These are phyloP conservation scores for Anoplolepis gracilipes DNA, from an alignment of 1,140 invertebrate species.

Conservation along the genomic window DNA sequence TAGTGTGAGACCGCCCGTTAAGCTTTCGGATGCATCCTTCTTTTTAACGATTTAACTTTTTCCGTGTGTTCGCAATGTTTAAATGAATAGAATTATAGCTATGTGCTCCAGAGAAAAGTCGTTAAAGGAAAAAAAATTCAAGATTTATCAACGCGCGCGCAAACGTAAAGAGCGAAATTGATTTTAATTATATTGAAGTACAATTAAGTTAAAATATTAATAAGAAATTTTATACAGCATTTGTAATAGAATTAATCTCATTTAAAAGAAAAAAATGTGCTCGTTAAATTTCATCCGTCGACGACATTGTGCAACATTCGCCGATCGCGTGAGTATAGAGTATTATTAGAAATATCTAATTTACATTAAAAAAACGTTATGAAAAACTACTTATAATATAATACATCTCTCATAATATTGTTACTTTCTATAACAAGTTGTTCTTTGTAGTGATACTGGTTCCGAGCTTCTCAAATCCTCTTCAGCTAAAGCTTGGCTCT, in stretches of 20 bases:
- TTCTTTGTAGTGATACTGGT: too few species aligned
- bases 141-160: background rate
- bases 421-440: too few species aligned
- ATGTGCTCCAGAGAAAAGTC: background rate
- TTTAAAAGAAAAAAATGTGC: background rate
- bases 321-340: background rate
- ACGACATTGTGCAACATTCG: background rate
- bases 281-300: background rate
- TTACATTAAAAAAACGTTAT: background rate
- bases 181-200: background rate
- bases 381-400: too few species aligned
- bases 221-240: too few species aligned
- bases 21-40: background rate
- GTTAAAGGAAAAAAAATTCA: background rate
- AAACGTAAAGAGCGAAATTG: background rate
- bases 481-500: too few species aligned
- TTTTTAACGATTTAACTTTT: conserved; percentile 9
- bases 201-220: background rate
- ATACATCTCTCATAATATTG: too few species aligned
- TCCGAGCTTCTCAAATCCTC: too few species aligned
- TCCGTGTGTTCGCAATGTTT: background rate
- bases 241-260: background rate
- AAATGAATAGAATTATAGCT: conserved; percentile 1
- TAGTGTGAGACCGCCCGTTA: background rate
- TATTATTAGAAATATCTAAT: background rate